Evolutionary conservation across 2,888 invertebrate species (phyloP).

Genomic region (Mesorhabditis belari): DNA sequence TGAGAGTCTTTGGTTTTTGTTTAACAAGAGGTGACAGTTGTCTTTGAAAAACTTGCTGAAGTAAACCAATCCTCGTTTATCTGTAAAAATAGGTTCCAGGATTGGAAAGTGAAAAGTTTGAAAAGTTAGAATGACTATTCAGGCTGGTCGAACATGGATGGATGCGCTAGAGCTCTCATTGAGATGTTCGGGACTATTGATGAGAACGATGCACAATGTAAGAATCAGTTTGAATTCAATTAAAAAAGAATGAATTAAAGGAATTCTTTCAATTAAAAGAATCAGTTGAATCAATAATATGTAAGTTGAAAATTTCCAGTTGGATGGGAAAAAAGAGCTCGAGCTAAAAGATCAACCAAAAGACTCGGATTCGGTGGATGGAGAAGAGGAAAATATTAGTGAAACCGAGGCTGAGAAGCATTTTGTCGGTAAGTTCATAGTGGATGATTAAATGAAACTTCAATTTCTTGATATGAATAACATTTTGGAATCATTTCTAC

Average conservation of each 20-base stretch:
- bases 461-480: no score
- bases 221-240: neutral
- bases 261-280: neutral
- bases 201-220: constrained; percentile 63
- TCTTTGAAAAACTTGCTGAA: no score
- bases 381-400: neutral
- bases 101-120: no score
- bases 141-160: constrained; percentile 76
- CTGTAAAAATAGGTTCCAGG: no score
- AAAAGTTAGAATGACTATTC: no score
- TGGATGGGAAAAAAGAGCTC: constrained; percentile 7
- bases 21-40: no score
- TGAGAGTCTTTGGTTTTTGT: no score
- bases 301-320: constrained; percentile 3
- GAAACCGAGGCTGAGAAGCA: constrained; percentile 48
- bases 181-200: constrained; percentile 71
- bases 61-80: no score
- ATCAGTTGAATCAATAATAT: neutral
- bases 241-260: neutral
- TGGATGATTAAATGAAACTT: no score
- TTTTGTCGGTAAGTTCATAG: constrained; percentile 23
- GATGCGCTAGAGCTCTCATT: constrained; percentile 82
- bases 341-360: neutral
- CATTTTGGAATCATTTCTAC: no score
- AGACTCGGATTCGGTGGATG: constrained; percentile 43